Base-by-base conservation (phyloP, 2,797 vertebrate species). In the Serranus cabrilla region DNA sequence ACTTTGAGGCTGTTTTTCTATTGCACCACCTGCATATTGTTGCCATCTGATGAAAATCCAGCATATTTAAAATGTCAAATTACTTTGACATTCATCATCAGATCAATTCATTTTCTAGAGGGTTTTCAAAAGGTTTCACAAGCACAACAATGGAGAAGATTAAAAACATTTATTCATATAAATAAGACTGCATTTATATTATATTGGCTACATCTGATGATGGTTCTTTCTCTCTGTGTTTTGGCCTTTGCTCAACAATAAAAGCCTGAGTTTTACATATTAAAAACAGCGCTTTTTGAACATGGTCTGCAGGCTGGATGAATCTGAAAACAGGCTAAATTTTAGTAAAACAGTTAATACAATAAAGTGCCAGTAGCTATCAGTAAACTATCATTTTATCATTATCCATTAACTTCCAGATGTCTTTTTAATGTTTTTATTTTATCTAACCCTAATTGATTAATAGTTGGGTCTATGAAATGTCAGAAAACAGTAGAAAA, bases 111-210 rank as follows among this genome's bases (percentile, higher is more conserved):
- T 47, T 17, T 47, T 63, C 13, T 0, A 57, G 37, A 63, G 18
- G 54, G 23, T 23, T 59, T 74, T 11, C 45, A 66, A 51, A 74
- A 21, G 3, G n/a, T 58, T 65, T 49, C 7, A 10, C 20, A 10
- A 52, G n/a, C 8, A 27, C 1, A 63, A 20, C 17, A 37, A 45
- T 37, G 45, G 40, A 50, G 23, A n/a, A 12, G 34, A 23, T 17
- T 31, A 2, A 73, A 67, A 50, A 17, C 20, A 49, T 16, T 31
- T 16, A 52, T 46, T 18, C 39, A 13, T 42, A 47, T 10, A 52
- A 60, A 5, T 43, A 34, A 21, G 8, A 37, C 12, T 5, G n/a
- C 18, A 45, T 43, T 61, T 10, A 31, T 39, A 17, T 18, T 21
- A 8, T 5, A n/a, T 40, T 0, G 2, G 40, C 3, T 61, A 10